Percentiles rank a stretch among this genome's conserved stretches.
These are phyloP conservation scores for Labroides dimidiatus DNA, from an alignment of 2,797 vertebrate genomes.

Conservation along the genomic window DNA sequence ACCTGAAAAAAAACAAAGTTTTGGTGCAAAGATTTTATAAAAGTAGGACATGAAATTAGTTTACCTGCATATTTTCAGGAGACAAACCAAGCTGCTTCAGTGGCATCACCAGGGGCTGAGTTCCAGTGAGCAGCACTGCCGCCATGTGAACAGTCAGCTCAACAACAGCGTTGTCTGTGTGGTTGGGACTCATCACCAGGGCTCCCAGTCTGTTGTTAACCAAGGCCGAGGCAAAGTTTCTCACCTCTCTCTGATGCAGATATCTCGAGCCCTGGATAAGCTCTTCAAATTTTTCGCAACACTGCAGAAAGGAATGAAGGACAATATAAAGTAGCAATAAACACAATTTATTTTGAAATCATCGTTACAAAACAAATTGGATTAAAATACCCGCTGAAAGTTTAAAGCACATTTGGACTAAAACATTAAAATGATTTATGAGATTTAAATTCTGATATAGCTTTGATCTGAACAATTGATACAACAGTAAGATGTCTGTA, in stretches of 20 bases:
- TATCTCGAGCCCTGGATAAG: constrained; percentile 74
- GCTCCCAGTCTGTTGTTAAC: constrained; percentile 74
- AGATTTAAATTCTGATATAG: not conserved
- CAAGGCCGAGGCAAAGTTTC: constrained; percentile 77
- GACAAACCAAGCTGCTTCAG: constrained; percentile 83
- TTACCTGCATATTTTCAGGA: constrained; percentile 86
- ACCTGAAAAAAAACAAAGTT: too few species aligned
- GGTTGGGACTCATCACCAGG: constrained; percentile 39
- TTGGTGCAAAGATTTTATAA: not conserved
- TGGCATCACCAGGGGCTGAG: constrained; percentile 76
- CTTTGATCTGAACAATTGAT: too few species aligned
- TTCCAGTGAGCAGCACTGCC: constrained; percentile 77
- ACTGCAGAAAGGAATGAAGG: constrained; percentile 70
- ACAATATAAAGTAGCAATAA: not conserved
- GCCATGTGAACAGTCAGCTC: constrained; percentile 84
- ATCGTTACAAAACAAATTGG: constrained; percentile 2
- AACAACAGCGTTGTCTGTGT: not conserved
- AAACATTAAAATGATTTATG: too few species aligned
- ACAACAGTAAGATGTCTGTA: not conserved
- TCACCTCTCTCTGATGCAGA: constrained; percentile 63
- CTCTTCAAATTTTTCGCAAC: constrained; percentile 60
- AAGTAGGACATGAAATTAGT: not conserved
- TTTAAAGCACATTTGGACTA: too few species aligned
- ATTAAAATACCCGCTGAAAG: not conserved
- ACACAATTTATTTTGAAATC: not conserved